Base-by-base conservation (phyloP, 2,888 invertebrate species). In the Adelphocoris suturalis region DNA sequence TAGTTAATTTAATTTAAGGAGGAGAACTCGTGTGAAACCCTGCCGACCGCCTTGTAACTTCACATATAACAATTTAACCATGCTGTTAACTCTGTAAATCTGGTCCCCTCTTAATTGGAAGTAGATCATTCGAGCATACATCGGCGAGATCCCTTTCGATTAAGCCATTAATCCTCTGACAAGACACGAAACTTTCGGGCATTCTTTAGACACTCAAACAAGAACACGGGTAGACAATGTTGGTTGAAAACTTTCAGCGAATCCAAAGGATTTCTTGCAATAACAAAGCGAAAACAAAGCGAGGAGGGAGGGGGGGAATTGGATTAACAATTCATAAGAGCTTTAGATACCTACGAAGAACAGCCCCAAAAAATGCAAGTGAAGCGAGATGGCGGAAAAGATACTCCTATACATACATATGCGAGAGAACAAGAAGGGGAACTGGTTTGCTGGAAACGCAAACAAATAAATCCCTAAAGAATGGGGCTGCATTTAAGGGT, bases 1-100 rank as follows among this genome's bases (percentile, higher is more conserved):
- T 47, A 46, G 78, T 47, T 78, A 78, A 78, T 78, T 78, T 78
- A 78, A 78, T 78, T 78, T 47, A 78, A 46, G 68, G 78, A 46
- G 12, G 78, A 46, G 46, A 78, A 78, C 78, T 46, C 19, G 76
- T 27, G 27, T 76, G 76, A 27, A 76, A 76, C 47, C 46, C 46
- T 0, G 46, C 46, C 78, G n/a, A 46, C 78, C 19, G 11, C 37
- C 78, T 78, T 78, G 78, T 47, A 78, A 47, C 37, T 19, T 19
- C 16, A 11, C 37, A 78, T 78, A 37, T 78, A 16, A 78, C 47
- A 14, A 23, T 68, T 23, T 68, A 68, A 68, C 19, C 23, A 68
- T 11, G 68, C 68, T 68, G 61, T 23, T 68, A 23, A 68, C 23
- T 68, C 78, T 16, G 78, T 78, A 19, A 76, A 28, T 76, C 76